Conservation (phyloP, 2,797 vertebrate genomes). For the Gallinago nigripennis region DNA sequence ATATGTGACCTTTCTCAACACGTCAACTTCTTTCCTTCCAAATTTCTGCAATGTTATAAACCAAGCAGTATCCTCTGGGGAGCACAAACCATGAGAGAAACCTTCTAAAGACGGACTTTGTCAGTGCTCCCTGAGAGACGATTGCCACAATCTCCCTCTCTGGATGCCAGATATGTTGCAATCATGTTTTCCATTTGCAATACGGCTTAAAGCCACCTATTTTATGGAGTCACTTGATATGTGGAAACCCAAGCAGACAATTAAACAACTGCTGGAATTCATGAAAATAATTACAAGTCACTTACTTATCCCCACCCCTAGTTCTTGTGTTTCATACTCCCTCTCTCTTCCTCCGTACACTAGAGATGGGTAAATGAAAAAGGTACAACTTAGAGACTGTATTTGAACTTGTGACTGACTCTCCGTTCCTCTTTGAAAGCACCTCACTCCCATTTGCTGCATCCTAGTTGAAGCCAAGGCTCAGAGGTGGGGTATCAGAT, state of each 20-base stretch:
- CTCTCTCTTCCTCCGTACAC: background rate
- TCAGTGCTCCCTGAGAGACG: background rate
- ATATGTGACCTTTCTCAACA: background rate
- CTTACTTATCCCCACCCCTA: background rate
- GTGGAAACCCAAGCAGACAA: background rate
- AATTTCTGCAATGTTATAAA: background rate
- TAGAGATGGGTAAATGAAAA: background rate
- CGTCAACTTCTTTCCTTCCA: background rate
- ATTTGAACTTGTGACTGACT: background rate
- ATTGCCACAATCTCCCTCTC: background rate
- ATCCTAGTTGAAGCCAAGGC: background rate
- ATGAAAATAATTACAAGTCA: background rate
- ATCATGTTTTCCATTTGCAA: slow-evolving; percentile 9
- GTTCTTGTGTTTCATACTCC: background rate
- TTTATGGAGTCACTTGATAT: background rate
- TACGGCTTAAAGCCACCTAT: background rate
- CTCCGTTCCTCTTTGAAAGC: background rate
- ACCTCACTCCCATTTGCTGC: background rate
- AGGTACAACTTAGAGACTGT: background rate
- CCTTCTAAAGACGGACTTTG: background rate
- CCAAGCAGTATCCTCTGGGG: background rate
- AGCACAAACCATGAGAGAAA: background rate
- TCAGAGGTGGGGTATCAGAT: background rate
- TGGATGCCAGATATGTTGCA: background rate
- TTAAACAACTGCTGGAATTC: background rate